These are phyloP conservation scores for Digitonthophagus gazella DNA, from an alignment of 2,888 invertebrate genomes.

Conservation along the genomic window DNA sequence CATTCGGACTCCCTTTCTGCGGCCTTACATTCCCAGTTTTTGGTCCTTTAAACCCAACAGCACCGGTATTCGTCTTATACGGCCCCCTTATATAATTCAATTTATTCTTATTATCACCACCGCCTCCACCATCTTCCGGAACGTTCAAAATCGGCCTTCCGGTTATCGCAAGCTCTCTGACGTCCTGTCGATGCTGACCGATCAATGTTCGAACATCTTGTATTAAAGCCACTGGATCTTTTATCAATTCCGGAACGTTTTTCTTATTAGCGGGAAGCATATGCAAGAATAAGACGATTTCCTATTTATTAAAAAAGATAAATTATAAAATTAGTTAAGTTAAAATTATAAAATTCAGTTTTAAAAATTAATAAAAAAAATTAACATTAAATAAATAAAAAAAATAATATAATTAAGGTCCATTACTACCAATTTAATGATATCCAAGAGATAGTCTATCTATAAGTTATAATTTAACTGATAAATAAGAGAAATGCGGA, in stretches of 20 bases:
- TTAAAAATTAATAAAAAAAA: too few relatives aligned
- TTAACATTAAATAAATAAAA: too few relatives aligned
- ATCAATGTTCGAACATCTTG: slow-evolving; percentile 86
- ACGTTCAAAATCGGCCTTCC: slow-evolving; percentile 72
- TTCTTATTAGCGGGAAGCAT: slow-evolving; percentile 86
- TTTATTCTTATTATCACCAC: slow-evolving; percentile 38
- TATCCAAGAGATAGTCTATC: too few relatives aligned
- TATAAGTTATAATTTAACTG: too few relatives aligned
- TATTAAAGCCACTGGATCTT: slow-evolving; percentile 85
- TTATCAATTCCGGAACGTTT: slow-evolving; percentile 86
- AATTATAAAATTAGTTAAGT: too few relatives aligned
- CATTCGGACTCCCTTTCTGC: slow-evolving; percentile 37
- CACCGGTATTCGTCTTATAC: too few relatives aligned
- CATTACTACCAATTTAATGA: too few relatives aligned
- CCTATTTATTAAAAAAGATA: too few relatives aligned
- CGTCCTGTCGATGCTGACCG: slow-evolving; percentile 85
- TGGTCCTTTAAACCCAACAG: slow-evolving; percentile 30
- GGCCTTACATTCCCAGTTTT: slow-evolving; percentile 35
- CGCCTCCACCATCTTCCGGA: slow-evolving; percentile 37
- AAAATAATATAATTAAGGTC: too few relatives aligned
- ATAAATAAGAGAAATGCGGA: too few relatives aligned
- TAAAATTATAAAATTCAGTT: too few relatives aligned
- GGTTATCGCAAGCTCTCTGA: slow-evolving; percentile 77
- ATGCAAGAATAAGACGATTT: slow-evolving; percentile 89
- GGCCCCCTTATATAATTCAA: slow-evolving; percentile 35